Evolutionary conservation across 2,113 vertebrate genomes (phyloP), one percentile per base, ranked within the genome.

Genomic region (Xiphias gladius): DNA sequence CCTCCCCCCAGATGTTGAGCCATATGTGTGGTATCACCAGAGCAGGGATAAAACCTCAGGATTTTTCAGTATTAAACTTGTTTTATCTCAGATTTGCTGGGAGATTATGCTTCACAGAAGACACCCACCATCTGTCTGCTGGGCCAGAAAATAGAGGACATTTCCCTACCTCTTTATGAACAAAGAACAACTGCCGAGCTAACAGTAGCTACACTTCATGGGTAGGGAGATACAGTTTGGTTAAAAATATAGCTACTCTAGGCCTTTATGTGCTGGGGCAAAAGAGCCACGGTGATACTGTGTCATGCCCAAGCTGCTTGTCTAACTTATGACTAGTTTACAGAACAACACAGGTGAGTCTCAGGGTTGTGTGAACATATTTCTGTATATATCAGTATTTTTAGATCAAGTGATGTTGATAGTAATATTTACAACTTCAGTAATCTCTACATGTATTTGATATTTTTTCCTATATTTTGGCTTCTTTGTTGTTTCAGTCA

Each of bases 11-110:
- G 96, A 96, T 96, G 96, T 94, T 86, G 43, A 91, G 95, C 94
- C 96, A 96, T 96, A 96, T 96, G 96, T 75, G 88, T 20, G 74
- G 43, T 80, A 91, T 95, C 87, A 61, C 91, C 75, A 84, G 87
- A 88, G 91, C 92, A 94, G 92, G 93, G 94, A 95, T 94, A 93
- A 96, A 95, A 94, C 94, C 95, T 91, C 84, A 80, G 95, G 94
- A 94, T 94, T 94, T 92, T 76, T 85, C 88, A 85, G 82, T 90
- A 95, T 95, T 97, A 96, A 96, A 96, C 93, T 94, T 91, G 88
- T 95, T 94, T 97, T 96, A 97, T 95, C 94, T 96, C 94, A 95
- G 96, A 96, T 97, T 96, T 95, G 91, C 94, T 90, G 91, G 54
- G 91, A 95, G 96, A 96, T 97, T 96, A 96, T 93, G 92, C 88